Evolutionary conservation across 2,113 vertebrate species (phyloP).

Genomic region (Saguinus imperator): DNA sequence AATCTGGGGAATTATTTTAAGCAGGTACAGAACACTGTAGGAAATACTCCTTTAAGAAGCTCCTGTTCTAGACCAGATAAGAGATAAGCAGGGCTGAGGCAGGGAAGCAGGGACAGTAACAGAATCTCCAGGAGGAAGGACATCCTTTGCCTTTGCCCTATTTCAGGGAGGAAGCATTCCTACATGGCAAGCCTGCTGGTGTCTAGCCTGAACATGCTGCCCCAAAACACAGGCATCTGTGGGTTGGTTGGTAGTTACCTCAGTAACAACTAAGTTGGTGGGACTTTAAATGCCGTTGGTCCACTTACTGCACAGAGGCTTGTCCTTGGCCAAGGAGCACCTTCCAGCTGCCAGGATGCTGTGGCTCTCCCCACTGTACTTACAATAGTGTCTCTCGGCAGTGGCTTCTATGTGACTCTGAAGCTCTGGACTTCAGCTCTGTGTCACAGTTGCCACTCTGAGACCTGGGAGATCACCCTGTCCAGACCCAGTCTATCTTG

Average conservation of each 20-base stretch:
- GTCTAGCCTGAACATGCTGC: not conserved
- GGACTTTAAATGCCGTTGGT: not conserved
- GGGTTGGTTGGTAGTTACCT: not conserved
- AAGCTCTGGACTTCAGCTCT: not conserved
- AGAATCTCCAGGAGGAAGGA: not conserved
- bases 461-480: not conserved
- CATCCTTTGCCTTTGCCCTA: not conserved
- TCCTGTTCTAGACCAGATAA: not conserved
- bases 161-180: not conserved
- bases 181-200: not conserved
- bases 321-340: not conserved
- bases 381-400: not conserved
- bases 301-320: not conserved
- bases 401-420: no score
- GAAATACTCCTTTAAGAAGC: not conserved
- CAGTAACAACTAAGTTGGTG: not conserved
- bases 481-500: not conserved
- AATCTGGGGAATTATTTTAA: not conserved
- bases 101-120: not conserved
- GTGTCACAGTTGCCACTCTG: not conserved
- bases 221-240: not conserved
- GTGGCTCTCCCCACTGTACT: not conserved
- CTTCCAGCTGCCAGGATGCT: not conserved
- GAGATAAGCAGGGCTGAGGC: not conserved
- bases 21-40: not conserved